These are phyloP conservation scores for Heterodera carotae DNA, from an alignment of 1,140 invertebrate species.

Conservation along the genomic window DNA sequence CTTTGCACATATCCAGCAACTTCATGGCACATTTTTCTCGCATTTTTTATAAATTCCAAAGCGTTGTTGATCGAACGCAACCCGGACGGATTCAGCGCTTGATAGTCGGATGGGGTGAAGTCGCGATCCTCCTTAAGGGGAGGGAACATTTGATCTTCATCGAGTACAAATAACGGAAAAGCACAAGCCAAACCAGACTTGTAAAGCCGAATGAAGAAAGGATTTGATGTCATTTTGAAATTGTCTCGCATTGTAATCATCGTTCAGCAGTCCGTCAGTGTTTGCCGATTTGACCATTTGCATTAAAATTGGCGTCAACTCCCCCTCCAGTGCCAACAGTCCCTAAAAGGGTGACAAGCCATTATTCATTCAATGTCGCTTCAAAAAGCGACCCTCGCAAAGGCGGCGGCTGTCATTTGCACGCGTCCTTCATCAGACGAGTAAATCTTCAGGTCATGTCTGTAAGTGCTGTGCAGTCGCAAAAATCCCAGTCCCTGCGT, in stretches of 20 bases:
- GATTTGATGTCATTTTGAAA: constrained; percentile 82
- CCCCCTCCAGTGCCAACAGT: constrained; percentile 91
- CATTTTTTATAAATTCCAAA: constrained; percentile 92
- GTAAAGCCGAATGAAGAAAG: constrained; percentile 74
- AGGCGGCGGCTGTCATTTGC: constrained; percentile 98
- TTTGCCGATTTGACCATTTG: constrained; percentile 99
- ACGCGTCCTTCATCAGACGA: constrained; percentile 97
- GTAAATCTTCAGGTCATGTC: constrained; percentile 99
- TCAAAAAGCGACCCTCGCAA: constrained; percentile 78
- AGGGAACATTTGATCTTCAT: not conserved
- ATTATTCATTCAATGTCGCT: not conserved
- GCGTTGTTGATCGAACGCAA: constrained; percentile 84
- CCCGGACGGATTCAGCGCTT: constrained; percentile 82
- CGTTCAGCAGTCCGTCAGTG: constrained; percentile 94
- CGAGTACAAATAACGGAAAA: constrained; percentile 24
- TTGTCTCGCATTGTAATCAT: constrained; percentile 78
- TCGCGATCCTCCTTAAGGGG: constrained; percentile 78
- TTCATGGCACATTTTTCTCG: constrained; percentile 83
- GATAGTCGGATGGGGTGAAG: constrained; percentile 81
- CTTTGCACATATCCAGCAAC: constrained; percentile 62
- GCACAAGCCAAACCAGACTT: constrained; percentile 33
- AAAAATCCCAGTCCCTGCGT: constrained; percentile 88
- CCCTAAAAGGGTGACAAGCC: constrained; percentile 68
- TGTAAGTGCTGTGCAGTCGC: constrained; percentile 92
- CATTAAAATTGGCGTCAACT: constrained; percentile 95